These are phyloP conservation scores for Mus pahari DNA, from an alignment of 2,113 vertebrate species.

Conservation along the genomic window DNA sequence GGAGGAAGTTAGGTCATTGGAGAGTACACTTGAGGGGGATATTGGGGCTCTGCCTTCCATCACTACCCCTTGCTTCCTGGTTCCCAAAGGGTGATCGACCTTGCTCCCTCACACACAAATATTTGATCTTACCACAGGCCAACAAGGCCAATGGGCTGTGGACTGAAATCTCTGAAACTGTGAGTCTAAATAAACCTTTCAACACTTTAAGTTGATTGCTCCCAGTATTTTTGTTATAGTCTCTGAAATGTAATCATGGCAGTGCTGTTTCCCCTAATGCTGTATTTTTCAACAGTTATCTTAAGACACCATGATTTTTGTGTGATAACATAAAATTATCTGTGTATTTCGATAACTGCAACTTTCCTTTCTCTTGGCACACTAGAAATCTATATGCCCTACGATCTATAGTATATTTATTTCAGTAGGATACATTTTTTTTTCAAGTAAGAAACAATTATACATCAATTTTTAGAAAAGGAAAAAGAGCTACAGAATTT, in stretches of 20 bases:
- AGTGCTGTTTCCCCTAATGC: constrained; percentile 13
- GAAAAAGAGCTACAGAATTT: neutral
- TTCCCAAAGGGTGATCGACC: neutral
- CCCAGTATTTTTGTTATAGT: neutral
- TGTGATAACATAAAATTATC: neutral
- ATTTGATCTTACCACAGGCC: neutral
- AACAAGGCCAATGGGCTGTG: neutral
- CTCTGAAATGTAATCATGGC: neutral
- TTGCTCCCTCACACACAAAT: neutral
- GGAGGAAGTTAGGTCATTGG: neutral
- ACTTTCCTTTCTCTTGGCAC: neutral
- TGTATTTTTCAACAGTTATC: neutral
- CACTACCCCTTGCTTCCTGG: neutral
- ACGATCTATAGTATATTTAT: neutral
- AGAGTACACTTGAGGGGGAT: neutral
- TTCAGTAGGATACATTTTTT: neutral
- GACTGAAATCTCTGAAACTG: neutral
- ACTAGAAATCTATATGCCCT: neutral
- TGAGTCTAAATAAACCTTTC: neutral
- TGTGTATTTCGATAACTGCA: neutral
- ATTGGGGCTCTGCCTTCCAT: neutral
- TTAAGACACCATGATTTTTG: neutral
- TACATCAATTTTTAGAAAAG: neutral
- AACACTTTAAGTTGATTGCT: neutral
- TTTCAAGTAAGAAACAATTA: neutral